Evolutionary conservation across 1,140 invertebrate species (phyloP).

Genomic region (Leptestheria dahalacensis): DNA sequence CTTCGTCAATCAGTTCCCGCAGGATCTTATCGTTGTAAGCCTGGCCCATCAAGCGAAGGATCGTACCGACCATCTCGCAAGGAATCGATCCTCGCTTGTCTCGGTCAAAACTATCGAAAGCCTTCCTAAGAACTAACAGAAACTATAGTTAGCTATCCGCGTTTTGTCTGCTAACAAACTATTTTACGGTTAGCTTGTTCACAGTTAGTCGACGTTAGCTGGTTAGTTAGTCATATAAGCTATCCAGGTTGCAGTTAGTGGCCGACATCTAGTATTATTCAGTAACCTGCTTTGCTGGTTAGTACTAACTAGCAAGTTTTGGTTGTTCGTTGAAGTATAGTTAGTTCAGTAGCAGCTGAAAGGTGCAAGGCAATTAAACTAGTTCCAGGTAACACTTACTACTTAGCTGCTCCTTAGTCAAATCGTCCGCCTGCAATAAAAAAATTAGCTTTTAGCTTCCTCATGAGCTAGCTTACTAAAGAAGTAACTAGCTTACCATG

Average conservation of each 20-base stretch:
- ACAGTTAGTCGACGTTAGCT: background rate
- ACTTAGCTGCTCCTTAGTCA: background rate
- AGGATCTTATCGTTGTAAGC: slow-evolving; percentile 89
- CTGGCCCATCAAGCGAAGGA: slow-evolving; percentile 86
- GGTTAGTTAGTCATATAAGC: background rate
- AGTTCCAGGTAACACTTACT: background rate
- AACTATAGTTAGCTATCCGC: background rate
- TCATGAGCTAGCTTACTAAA: too few relatives aligned
- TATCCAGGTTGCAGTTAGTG: too few relatives aligned
- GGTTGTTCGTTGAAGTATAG: too few relatives aligned
- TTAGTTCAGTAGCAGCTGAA: too few relatives aligned
- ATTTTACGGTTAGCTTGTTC: background rate
- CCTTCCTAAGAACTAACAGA: slow-evolving; percentile 66
- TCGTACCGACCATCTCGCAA: slow-evolving; percentile 85
- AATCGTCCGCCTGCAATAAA: slow-evolving; percentile 6
- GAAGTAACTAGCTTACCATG: too few relatives aligned
- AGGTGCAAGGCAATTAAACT: background rate
- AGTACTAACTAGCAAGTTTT: too few relatives aligned
- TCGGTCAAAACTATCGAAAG: slow-evolving; percentile 91
- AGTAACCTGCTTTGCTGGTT: too few relatives aligned
- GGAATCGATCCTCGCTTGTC: slow-evolving; percentile 85
- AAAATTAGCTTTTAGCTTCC: background rate
- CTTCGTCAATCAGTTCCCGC: slow-evolving; percentile 86
- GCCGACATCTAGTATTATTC: too few relatives aligned
- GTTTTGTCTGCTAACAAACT: background rate